Evolutionary conservation across 2,797 vertebrate genomes (phyloP).

Genomic region (Trichosurus vulpecula): DNA sequence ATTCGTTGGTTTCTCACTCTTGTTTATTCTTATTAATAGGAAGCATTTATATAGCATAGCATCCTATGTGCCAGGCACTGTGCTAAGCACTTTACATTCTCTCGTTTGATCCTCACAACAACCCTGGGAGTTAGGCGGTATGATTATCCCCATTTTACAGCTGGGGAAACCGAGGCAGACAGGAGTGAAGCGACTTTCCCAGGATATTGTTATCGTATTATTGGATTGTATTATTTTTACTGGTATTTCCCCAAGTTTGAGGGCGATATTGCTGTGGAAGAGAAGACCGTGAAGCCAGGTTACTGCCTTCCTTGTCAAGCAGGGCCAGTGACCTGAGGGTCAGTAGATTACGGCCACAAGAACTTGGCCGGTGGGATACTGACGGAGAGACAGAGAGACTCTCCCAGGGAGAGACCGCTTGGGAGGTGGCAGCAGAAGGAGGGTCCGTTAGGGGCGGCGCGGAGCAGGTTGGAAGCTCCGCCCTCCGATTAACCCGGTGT

Average conservation of each 20-base stretch:
- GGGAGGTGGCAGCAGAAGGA: not conserved
- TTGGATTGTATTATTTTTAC: no score
- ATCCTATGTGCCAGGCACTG: not conserved
- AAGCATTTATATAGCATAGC: not conserved
- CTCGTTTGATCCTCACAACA: no score
- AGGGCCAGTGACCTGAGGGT: not conserved
- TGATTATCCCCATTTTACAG: not conserved
- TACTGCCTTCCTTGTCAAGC: not conserved
- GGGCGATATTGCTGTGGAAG: not conserved
- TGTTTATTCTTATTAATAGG: not conserved
- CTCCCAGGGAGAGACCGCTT: not conserved
- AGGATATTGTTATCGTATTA: not conserved
- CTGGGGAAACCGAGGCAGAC: not conserved
- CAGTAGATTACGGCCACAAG: not conserved
- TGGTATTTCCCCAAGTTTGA: not conserved
- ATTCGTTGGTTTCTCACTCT: not conserved
- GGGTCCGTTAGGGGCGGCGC: not conserved
- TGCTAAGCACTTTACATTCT: not conserved
- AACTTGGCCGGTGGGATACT: not conserved
- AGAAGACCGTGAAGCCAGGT: not conserved
- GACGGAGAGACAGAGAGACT: not conserved
- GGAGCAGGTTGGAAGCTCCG: not conserved
- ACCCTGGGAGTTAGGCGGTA: not conserved
- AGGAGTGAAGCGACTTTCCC: not conserved
- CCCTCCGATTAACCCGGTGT: not conserved